phyloP scores from a whole-genome alignment of 2,888 invertebrate species.

The Leptodirus hochenwartii region DNA sequence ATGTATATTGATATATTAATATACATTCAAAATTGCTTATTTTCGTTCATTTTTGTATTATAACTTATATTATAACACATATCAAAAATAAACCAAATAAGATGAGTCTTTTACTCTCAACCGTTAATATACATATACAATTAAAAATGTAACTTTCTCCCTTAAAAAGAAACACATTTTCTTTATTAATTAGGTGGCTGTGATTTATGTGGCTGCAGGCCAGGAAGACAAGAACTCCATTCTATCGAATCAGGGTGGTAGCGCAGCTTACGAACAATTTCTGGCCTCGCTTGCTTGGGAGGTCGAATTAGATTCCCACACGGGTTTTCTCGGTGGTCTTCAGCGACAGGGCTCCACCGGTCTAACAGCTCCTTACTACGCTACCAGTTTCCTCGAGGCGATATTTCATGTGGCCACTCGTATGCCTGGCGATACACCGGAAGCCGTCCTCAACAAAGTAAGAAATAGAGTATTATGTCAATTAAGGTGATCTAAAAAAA shows the following conservation, averaged over 20 bases:
- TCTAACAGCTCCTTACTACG: conserved; percentile 84
- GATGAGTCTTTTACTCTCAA: too few species aligned
- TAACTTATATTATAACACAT: too few species aligned
- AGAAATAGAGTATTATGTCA: conserved; percentile 5
- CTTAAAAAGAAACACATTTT: too few species aligned
- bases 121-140: too few species aligned
- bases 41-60: too few species aligned
- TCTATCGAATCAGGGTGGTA: conserved; percentile 76
- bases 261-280: conserved; percentile 75
- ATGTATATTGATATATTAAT: background rate
- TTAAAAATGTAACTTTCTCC: too few species aligned
- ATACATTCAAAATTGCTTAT: too few species aligned
- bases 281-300: conserved; percentile 58
- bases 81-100: too few species aligned
- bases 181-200: conserved; percentile 44
- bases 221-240: conserved; percentile 96
- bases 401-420: conserved; percentile 96
- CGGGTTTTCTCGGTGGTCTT: conserved; percentile 87
- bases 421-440: conserved; percentile 82
- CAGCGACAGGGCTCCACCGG: conserved; percentile 83
- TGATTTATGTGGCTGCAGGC: conserved; percentile 93
- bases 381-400: conserved; percentile 83
- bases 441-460: conserved; percentile 73
- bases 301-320: conserved; percentile 84
- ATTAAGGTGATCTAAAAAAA: background rate